Percentiles rank a stretch among this genome's conserved stretches.
phyloP scores from a whole-genome alignment of 2,888 invertebrate species.

The Coleophora deauratella region DNA sequence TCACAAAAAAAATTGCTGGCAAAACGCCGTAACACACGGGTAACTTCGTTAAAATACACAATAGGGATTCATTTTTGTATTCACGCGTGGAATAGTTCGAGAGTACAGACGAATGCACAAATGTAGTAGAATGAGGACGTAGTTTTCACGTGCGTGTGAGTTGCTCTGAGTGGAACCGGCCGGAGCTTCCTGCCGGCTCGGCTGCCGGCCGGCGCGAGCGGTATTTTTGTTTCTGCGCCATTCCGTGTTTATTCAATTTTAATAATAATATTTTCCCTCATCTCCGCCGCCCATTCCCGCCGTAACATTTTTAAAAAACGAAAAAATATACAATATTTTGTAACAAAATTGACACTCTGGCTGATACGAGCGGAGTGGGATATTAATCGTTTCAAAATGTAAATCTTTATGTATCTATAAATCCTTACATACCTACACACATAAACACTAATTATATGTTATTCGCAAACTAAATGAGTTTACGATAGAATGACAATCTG shows the following conservation, averaged over 20 bases:
- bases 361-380: too few relatives aligned
- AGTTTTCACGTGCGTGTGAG: slow-evolving; percentile 35
- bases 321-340: not conserved
- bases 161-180: slow-evolving; percentile 33
- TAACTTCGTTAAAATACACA: slow-evolving; percentile 22
- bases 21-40: slow-evolving; percentile 2
- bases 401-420: too few relatives aligned
- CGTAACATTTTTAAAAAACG: not conserved
- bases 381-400: too few relatives aligned
- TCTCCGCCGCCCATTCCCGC: slow-evolving; percentile 14
- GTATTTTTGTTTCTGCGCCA: slow-evolving; percentile 57
- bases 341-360: too few relatives aligned
- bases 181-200: slow-evolving; percentile 10
- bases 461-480: too few relatives aligned
- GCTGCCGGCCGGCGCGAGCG: slow-evolving; percentile 37
- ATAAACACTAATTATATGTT: too few relatives aligned
- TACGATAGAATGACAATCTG: too few relatives aligned
- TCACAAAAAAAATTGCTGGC: slow-evolving; percentile 1
- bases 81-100: slow-evolving; percentile 30
- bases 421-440: too few relatives aligned
- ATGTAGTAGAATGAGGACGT: slow-evolving; percentile 6
- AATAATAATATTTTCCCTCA: slow-evolving; percentile 43
- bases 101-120: too few relatives aligned
- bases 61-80: slow-evolving; percentile 16
- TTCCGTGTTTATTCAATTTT: slow-evolving; percentile 51